Percentiles rank a stretch among this genome's conserved stretches.
Evolutionary conservation across 64 coral and sea anemone genomes (phyloP).

Genomic region (Stichodactyla helianthus): DNA sequence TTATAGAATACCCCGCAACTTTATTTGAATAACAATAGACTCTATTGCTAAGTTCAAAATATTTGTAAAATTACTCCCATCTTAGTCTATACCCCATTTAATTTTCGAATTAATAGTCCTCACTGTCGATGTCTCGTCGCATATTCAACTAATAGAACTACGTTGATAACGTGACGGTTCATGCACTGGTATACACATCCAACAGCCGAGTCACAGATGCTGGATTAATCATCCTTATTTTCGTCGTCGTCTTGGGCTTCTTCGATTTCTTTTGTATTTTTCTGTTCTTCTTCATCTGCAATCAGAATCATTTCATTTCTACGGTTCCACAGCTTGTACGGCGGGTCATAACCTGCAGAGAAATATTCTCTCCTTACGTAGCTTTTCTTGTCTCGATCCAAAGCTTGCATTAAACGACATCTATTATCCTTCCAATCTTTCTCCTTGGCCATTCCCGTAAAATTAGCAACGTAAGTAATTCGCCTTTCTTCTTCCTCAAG

Average conservation of each 20-base stretch:
- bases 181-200: too few species aligned
- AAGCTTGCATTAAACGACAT: neutral
- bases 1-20: too few species aligned
- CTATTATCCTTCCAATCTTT: slow-evolving; percentile 54
- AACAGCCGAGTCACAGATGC: neutral
- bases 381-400: slow-evolving; percentile 35
- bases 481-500: slow-evolving; percentile 30
- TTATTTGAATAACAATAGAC: too few species aligned
- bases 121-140: too few species aligned
- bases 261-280: neutral
- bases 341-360: slow-evolving; percentile 47
- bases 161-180: too few species aligned
- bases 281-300: slow-evolving; percentile 6
- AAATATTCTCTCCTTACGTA: slow-evolving; percentile 37
- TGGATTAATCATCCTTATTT: neutral
- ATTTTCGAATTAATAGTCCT: too few species aligned
- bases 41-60: too few species aligned
- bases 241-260: neutral
- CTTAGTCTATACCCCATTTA: too few species aligned
- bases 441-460: slow-evolving; percentile 47
- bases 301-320: slow-evolving; percentile 50
- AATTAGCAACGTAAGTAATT: slow-evolving; percentile 31
- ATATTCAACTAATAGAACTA: too few species aligned
- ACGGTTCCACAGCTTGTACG: slow-evolving; percentile 39
- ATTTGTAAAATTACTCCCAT: too few species aligned